Base-by-base conservation (phyloP, 2,888 invertebrate species). In the Cephus rjabovi region DNA sequence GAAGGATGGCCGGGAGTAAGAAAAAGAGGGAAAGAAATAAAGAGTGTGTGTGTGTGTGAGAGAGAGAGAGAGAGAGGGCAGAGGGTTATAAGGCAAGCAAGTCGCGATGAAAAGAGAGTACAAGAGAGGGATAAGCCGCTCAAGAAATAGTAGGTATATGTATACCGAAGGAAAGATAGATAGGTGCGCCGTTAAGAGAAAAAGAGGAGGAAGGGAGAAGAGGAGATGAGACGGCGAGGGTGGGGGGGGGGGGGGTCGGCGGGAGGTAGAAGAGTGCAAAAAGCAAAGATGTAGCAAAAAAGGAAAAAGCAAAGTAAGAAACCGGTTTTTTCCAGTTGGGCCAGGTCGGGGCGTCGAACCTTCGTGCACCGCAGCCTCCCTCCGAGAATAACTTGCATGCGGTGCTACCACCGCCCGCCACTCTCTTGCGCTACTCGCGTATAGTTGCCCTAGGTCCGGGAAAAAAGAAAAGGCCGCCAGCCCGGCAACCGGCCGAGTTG, bases 291-390 rank as follows among this genome's bases (percentile, higher is more conserved):
- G 88, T 86, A 86, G 86, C 86, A 89, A 90, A 89, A 90, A 90
- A 90, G 88, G 87, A 88, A 89, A 84, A 85, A 82, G 87, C 84
- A 85, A 85, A 86, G 86, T 90, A 90, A 91, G 90, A 90, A 91
- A 91, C 91, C 91, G 91, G 91, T 91, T 91, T 91, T 91, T 91
- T 91, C 91, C 91, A 91, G 90, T 91, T 91, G 91, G 91, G 91
- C 91, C 91, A 91, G 91, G 91, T 91, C 91, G 91, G 91, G 91
- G 91, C 91, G 91, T 91, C 91, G 91, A 91, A 91, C 91, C 90
- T 91, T 88, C 89, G 89, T 88, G 88, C 87, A 88, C 89, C 75
- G 80, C 80, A 81, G 83, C 88, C 88, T 90, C 89, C 90, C 90
- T 89, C 91, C 90, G 88, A 91, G 91, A 91, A 91, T 91, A 91